Base-by-base conservation (phyloP, 2,113 vertebrate genomes). In the Percopsis transmontana region DNA sequence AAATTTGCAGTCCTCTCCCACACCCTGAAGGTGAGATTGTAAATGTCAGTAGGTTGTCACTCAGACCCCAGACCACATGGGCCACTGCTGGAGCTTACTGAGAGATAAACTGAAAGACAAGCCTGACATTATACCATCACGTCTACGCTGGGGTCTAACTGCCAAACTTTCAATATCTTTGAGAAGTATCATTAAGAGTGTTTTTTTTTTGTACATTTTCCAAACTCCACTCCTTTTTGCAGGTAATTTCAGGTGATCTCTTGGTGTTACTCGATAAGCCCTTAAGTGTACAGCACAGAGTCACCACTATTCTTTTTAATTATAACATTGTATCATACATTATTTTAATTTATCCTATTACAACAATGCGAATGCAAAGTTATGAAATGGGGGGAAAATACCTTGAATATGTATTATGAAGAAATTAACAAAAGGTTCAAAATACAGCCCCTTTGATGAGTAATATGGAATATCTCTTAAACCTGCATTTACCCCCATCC, bases 61-160 rank as follows among this genome's bases (percentile, higher is more conserved):
- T 88, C 80, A 96, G 93, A 58, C 94, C 71, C 91, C 90, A 78
- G 92, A 91, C 86, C 94, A 95, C 85, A 75, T 91, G 0, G 93
- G 92, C 79, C 92, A 84, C n/a, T 83, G 20, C 85, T 23, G 1
- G 91, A 94, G 59, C 92, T 92, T 0, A 92, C 94, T 52, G 83
- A 92, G 68, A 72, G 86, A 66, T 92, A 95, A 42, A 0, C 69
- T 50, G 19, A 60, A 80, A 16, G 62, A 85, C 7, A n/a, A 2
- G n/a, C 74, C 67, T 1, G 78, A 91, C 2, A 38, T 93, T 14
- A n/a, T n/a, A 40, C 72, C 23, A 10, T 92, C 72, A 89, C 93
- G 66, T 85, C 91, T 77, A 69, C 59, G 62, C 94, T 94, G 72
- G 70, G 92, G 70, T 87, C 87, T 50, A 59, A 63, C 57, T 87